phyloP scores from a whole-genome alignment of 2,113 vertebrate genomes.

The Maccullochella peelii region DNA sequence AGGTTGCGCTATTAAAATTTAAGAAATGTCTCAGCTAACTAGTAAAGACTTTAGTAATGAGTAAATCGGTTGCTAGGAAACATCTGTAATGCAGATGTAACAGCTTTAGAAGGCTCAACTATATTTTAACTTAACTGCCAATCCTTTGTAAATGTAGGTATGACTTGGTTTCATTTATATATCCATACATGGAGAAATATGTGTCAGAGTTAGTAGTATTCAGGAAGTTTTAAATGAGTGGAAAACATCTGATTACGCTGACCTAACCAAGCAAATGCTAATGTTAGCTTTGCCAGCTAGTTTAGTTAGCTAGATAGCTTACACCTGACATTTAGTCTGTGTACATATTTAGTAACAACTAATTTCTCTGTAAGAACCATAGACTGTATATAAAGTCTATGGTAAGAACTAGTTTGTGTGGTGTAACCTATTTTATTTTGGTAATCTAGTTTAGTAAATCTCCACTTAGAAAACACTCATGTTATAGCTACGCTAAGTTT shows the following conservation, averaged over 20 bases:
- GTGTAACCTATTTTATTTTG: not conserved
- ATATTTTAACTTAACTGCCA: not conserved
- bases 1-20: not conserved
- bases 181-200: too few species aligned
- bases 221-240: not conserved
- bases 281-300: not conserved
- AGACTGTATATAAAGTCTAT: too few species aligned
- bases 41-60: not conserved
- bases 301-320: not conserved
- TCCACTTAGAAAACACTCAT: not conserved
- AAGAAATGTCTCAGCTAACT: not conserved
- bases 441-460: not conserved
- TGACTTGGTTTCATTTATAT: not conserved
- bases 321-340: not conserved
- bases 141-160: not conserved
- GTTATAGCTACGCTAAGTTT: not conserved
- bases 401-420: not conserved
- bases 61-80: not conserved
- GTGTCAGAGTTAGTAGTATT: not conserved
- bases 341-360: not conserved
- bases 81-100: not conserved
- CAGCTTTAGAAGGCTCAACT: not conserved
- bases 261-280: not conserved
- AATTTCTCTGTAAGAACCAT: not conserved
- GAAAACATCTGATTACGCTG: not conserved